Evolutionary conservation across 1,140 invertebrate genomes (phyloP).

Genomic region (Ctenoplectra terminalis): DNA sequence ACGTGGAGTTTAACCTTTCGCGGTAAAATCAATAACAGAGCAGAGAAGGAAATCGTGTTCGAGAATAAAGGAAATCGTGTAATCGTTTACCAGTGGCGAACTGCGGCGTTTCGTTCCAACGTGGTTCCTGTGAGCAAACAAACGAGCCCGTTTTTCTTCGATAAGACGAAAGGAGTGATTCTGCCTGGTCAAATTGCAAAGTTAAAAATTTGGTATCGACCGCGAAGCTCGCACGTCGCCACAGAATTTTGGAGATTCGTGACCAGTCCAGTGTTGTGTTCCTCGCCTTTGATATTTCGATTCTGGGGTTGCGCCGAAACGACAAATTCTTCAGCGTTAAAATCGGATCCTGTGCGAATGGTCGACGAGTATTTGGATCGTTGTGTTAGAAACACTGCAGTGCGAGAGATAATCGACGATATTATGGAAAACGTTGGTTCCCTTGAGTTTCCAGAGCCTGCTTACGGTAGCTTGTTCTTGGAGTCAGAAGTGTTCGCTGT

Average conservation of each 20-base stretch:
- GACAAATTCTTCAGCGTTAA: not conserved
- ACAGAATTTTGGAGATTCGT: constrained; percentile 69
- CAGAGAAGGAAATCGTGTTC: constrained; percentile 55
- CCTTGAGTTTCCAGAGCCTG: not conserved
- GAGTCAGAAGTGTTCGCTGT: constrained; percentile 63
- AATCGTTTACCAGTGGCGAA: constrained; percentile 66
- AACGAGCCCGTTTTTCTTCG: constrained; percentile 68
- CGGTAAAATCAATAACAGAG: not conserved
- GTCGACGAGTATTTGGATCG: constrained; percentile 57
- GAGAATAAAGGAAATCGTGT: constrained; percentile 72
- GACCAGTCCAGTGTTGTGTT: constrained; percentile 64
- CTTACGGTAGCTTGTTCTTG: constrained; percentile 55
- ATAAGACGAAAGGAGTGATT: constrained; percentile 70
- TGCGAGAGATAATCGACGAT: constrained; percentile 58
- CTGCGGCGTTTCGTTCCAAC: not conserved
- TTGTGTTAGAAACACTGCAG: constrained; percentile 40
- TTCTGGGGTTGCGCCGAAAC: constrained; percentile 59
- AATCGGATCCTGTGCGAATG: not conserved
- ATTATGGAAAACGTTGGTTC: constrained; percentile 39
- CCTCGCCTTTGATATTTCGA: constrained; percentile 51
- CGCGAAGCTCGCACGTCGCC: constrained; percentile 15
- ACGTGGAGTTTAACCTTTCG: constrained; percentile 64
- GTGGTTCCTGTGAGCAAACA: not conserved
- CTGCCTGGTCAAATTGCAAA: constrained; percentile 63
- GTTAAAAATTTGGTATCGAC: constrained; percentile 65